Evolutionary conservation across 2,113 vertebrate genomes (phyloP).

Genomic region (Myotis davidii): DNA sequence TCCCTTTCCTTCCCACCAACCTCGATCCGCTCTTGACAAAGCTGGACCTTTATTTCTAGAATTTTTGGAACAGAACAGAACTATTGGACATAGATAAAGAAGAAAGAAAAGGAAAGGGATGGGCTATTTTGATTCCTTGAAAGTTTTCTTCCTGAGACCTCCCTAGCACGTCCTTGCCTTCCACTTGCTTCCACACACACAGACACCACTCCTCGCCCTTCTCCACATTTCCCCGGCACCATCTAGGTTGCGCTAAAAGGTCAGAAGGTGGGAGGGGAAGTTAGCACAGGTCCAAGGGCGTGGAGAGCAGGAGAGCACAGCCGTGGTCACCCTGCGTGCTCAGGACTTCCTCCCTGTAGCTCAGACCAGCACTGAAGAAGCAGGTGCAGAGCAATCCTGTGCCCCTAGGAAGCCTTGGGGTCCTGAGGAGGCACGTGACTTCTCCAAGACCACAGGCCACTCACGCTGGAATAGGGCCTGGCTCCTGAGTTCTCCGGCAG

Average conservation of each 20-base stretch:
- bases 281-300: neutral
- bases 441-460: neutral
- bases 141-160: neutral
- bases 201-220: fast-evolving
- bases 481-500: neutral
- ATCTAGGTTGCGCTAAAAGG: neutral
- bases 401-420: neutral
- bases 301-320: neutral
- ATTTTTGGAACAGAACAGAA: neutral
- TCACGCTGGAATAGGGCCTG: too few relatives aligned
- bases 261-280: neutral
- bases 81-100: neutral
- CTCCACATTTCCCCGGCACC: neutral
- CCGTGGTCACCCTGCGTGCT: neutral
- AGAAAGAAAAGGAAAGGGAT: neutral
- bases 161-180: neutral
- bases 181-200: neutral
- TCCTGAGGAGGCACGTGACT: neutral
- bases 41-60: conserved; percentile 51
- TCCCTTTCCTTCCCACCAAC: neutral
- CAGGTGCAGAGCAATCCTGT: neutral
- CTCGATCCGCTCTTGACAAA: neutral
- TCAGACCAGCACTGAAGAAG: neutral
- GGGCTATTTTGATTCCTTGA: neutral
- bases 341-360: neutral